Evolutionary conservation across 2,888 invertebrate species (phyloP).

Genomic region (Eudemis profundana): DNA sequence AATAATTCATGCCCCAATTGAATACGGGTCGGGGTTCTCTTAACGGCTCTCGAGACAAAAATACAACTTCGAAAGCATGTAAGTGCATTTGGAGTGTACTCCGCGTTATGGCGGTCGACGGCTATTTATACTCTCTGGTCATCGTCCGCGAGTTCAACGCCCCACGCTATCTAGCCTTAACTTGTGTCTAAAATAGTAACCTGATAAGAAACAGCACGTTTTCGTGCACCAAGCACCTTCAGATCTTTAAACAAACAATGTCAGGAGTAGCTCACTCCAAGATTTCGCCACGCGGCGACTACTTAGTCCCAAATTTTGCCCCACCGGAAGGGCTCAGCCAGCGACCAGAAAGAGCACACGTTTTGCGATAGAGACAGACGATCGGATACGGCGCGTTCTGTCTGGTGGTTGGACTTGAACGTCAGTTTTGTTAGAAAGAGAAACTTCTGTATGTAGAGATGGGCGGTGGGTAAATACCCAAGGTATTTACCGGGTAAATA

Average conservation of each 20-base stretch:
- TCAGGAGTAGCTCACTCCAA: too few species aligned
- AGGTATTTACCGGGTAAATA: too few species aligned
- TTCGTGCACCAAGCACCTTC: not conserved
- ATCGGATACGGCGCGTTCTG: too few species aligned
- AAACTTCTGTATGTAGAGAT: too few species aligned
- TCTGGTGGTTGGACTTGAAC: too few species aligned
- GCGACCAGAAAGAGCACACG: too few species aligned
- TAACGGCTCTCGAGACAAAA: conserved; percentile 60
- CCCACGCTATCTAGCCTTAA: conserved; percentile 61
- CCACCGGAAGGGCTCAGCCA: too few species aligned
- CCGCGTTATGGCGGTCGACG: conserved; percentile 61
- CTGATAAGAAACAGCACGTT: conserved; percentile 63
- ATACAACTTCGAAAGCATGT: conserved; percentile 49
- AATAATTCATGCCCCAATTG: conserved; percentile 40
- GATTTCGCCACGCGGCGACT: too few species aligned
- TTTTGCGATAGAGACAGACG: too few species aligned
- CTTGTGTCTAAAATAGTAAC: conserved; percentile 54
- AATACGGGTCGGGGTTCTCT: conserved; percentile 49
- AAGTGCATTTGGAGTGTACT: conserved; percentile 58
- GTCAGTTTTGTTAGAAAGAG: too few species aligned
- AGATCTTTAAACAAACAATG: not conserved
- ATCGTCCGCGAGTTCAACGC: conserved; percentile 64
- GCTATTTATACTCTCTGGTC: conserved; percentile 73
- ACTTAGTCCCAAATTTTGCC: too few species aligned
- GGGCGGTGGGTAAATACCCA: too few species aligned